phyloP scores from a whole-genome alignment of 2,888 invertebrate species.

The Germaria angustata region DNA sequence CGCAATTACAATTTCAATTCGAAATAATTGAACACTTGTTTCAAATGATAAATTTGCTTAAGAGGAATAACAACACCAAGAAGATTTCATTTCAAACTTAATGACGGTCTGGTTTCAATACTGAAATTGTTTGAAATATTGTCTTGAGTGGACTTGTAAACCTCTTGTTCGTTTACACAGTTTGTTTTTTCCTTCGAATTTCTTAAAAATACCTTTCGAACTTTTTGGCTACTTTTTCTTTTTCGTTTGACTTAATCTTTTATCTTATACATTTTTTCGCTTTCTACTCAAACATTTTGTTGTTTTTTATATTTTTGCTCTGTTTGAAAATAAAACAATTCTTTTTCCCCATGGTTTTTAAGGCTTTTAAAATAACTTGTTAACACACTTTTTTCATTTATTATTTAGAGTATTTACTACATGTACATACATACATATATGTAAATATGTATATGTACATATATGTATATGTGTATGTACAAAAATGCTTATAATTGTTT shows the following conservation, averaged over 20 bases:
- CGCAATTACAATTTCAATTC: too few species aligned
- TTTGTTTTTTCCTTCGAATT: slow-evolving; percentile 22
- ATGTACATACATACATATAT: too few species aligned
- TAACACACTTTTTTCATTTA: slow-evolving; percentile 4
- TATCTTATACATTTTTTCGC: slow-evolving; percentile 21
- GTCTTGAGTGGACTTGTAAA: slow-evolving; percentile 19
- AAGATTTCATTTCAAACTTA: background rate
- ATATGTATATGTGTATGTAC: too few species aligned
- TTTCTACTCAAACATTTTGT: slow-evolving; percentile 33
- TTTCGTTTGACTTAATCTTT: slow-evolving; percentile 28
- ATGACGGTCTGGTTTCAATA: slow-evolving; percentile 27
- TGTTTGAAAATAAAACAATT: slow-evolving; percentile 31
- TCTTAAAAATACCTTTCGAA: slow-evolving; percentile 60
- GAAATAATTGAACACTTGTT: background rate
- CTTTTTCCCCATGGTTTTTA: slow-evolving; percentile 8
- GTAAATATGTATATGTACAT: too few species aligned
- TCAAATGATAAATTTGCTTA: background rate
- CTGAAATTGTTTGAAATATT: slow-evolving; percentile 16
- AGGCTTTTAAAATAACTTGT: slow-evolving; percentile 21
- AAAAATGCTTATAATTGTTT: background rate
- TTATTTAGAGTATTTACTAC: too few species aligned
- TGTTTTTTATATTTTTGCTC: slow-evolving; percentile 26
- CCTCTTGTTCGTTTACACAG: slow-evolving; percentile 12
- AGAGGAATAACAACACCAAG: background rate
- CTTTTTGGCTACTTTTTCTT: slow-evolving; percentile 36